Percentiles rank a stretch among this genome's conserved stretches.
Conservation (phyloP, 2,797 vertebrate genomes). For the Rhinichthys osculus region DNA sequence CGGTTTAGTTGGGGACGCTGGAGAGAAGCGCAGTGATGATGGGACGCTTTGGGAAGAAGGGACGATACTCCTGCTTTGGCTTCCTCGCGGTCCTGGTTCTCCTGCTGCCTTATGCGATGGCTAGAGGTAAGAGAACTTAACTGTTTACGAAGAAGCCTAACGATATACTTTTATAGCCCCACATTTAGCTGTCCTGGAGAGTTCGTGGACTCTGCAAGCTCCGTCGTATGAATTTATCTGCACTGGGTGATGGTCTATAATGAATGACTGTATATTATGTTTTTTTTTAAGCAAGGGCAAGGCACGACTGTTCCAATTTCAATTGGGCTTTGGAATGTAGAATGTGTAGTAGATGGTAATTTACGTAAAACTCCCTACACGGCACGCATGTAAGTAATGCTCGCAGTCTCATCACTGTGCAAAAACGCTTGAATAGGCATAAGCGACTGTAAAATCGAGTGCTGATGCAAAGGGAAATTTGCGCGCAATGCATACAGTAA, state of each 20-base stretch:
- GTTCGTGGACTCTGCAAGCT: neutral
- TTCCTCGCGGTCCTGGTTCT: constrained; percentile 69
- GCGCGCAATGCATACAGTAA: neutral
- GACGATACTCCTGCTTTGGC: constrained; percentile 71
- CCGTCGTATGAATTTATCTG: neutral
- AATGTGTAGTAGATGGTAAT: neutral
- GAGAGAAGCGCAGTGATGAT: constrained; percentile 70
- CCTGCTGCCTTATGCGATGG: constrained; percentile 61
- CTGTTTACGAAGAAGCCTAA: neutral
- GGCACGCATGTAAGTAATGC: constrained; percentile 12
- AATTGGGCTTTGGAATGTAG: neutral
- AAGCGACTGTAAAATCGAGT: neutral
- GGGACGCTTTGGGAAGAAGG: constrained; percentile 74
- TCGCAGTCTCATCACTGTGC: neutral
- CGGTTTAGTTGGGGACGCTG: constrained; percentile 68
- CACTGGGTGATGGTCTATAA: neutral
- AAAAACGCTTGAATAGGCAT: neutral
- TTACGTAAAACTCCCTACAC: neutral
- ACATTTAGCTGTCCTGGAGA: constrained; percentile 1
- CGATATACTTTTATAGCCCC: neutral
- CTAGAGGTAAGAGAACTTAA: constrained; percentile 71
- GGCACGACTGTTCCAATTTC: neutral
- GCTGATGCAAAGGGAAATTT: neutral
- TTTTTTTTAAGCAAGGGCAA: neutral
- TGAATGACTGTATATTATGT: neutral